Evolutionary conservation across 2,113 vertebrate genomes (phyloP), one percentile per base, ranked within the genome.

Genomic region (Eidolon helvum): DNA sequence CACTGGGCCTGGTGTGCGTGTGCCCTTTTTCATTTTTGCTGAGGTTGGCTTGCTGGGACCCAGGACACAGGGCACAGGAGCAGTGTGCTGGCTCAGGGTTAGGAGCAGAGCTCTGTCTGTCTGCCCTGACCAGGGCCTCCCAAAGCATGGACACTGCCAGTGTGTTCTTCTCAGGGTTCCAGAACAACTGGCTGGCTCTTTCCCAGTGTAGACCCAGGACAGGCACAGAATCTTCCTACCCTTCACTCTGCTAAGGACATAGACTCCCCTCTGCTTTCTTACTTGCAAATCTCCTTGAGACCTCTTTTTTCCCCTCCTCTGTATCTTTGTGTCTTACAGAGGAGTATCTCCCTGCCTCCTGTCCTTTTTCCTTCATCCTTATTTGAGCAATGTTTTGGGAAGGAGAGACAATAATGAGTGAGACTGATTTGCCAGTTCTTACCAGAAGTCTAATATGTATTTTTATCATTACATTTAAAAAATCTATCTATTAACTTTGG

Each of bases 81-180:
- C 16, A 5, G 21, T 10, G 6, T 24, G 30, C 45, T 35, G 86
- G 50, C n/a, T 77, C 24, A 14, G 28, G 45, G 63, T 0, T 7
- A 50, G 38, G 57, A 65, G 1, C 2, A 1, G 14, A 55, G 74
- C 48, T 50, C 55, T 35, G 74, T 79, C 18, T 33, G n/a, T 16
- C 35, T 38, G 35, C 26, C 21, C 55, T 15, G 68, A 18, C 14
- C 40, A 4, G 3, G 22, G 57, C 26, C 7, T 48, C 43, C 45
- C 3, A 0, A 4, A 55, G 45, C 7, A 19, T 0, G 4, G 28
- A 10, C 30, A 12, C 26, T 19, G 10, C 1, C 55, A 5, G 2
- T 2, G 59, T 50, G 74, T 30, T 28, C 24, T 10, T 87, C 43
- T 78, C 0, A 1, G 85, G 45, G 1, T 38, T 63, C 84, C 30